Base-by-base conservation (phyloP, 37 sponge, comb jelly and placozoan genomes). In the Bolinopsis microptera region DNA sequence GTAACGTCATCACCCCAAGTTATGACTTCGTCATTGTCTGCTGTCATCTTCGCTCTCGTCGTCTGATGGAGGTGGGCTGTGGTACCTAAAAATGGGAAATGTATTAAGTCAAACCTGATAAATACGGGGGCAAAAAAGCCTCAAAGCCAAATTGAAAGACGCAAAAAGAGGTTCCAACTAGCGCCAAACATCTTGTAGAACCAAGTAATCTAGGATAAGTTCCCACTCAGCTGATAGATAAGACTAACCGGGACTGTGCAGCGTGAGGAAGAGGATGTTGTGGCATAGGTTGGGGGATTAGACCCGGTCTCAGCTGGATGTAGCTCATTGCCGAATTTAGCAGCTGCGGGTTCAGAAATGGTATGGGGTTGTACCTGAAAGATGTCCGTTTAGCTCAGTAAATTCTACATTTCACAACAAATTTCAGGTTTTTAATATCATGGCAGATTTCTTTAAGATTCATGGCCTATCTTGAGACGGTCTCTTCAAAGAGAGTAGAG, bases 1-100 rank as follows among this genome's bases (percentile, higher is more conserved):
- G n/a, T 48, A 13, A 48, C 61, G 61, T 48, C 61, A 48, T 48
- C 61, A 48, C 61, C 13, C 3, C 38, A 80, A 18, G 48, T 86
- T 27, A 40, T 30, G 34, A 86, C 39, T 40, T 22, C 90, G 41
- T 86, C 90, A 86, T 38, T 86, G 90, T 34, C 36, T 40, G n/a
- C 26, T 23, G 31, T 86, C 90, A 33, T 86, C 90, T 3, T 86
- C 90, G 39, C 90, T 86, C 31, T 86, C 90, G 22, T 86, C 90
- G 0, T 86, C 90, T 24, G 61, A 41, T n/a, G 41, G 90, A 23
- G 61, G 34, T 39, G 90, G 90, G 26, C 90, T 86, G 38, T 24
- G 90, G 90, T 30, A 86, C 61, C 90, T 41, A 28, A 33, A 21
- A 36, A 82, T 8, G 23, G 75, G 18, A 72, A 72, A 72, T 72